Base-by-base conservation (phyloP, 2,113 vertebrate genomes). In the Nerophis ophidion region DNA sequence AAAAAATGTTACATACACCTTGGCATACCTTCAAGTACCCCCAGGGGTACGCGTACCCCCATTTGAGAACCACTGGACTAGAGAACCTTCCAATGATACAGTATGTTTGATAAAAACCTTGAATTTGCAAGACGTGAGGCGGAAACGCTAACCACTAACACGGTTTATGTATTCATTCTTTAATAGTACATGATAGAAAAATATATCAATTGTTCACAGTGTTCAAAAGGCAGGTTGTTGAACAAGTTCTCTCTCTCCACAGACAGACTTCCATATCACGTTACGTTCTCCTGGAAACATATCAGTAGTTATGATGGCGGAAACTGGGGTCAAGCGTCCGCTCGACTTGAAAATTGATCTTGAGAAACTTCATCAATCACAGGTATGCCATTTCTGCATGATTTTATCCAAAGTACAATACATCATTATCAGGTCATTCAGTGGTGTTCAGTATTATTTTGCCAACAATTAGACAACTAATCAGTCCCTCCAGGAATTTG, bases 161-260 rank as follows among this genome's bases (percentile, higher is more conserved):
- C 34, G 11, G 9, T 74, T 10, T 10, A 73, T 86, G 91, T 85
- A 84, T 91, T 92, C 34, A 50, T 80, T 70, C 88, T 84, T 90
- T 91, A 89, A 89, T 89, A 91, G 90, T 88, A 90, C 89, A 92
- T 91, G 85, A 89, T 94, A 94, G 86, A 93, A 93, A 95, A 94
- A 93, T 92, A 54, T 54, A 93, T 84, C 90, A 91, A 91, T 86
- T 9, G 88, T 91, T 92, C 90, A 92, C 90, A 93, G 91, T 91
- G 90, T 92, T 86, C 89, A 90, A 89, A 87, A 92, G 87, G 89
- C 26, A 26, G 26, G 26, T 26, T 89, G 91, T 91, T 90, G 88
- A 50, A 8, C 14, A 36, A n/a, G 6, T 36, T 15, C 4, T 12
- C 26, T 52, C 52, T 54, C 14, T 36, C 4, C 15, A 54, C 7